Percentiles rank a stretch among this genome's conserved stretches.
phyloP scores from a whole-genome alignment of 2,888 invertebrate species.

The Trichacis sp. region DNA sequence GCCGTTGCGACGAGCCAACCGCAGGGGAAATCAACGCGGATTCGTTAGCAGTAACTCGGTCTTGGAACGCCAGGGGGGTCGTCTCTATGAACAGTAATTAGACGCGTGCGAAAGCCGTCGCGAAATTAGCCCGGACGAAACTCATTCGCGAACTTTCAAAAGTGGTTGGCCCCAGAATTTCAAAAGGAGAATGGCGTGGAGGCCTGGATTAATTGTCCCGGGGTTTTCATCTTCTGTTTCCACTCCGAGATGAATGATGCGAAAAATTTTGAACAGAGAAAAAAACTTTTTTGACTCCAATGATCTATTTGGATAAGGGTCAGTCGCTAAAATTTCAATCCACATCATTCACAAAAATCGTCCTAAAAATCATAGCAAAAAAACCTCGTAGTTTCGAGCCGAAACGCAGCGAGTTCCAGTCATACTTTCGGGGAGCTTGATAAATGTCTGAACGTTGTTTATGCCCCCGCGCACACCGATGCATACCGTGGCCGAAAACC shows the following conservation, averaged over 20 bases:
- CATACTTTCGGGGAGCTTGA: conserved; percentile 34
- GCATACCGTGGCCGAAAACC: conserved; percentile 10
- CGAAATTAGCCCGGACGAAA: conserved; percentile 31
- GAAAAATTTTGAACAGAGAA: too few species aligned
- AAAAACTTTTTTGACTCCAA: too few species aligned
- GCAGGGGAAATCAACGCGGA: conserved; percentile 61
- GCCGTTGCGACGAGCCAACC: conserved; percentile 45
- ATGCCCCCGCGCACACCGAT: conserved; percentile 14
- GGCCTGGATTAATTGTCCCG: conserved; percentile 13
- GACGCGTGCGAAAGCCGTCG: conserved; percentile 44
- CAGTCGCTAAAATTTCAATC: too few species aligned
- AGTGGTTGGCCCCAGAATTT: conserved; percentile 21
- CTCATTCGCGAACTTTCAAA: conserved; percentile 27
- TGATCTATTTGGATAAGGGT: too few species aligned
- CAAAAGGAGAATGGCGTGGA: conserved; percentile 20
- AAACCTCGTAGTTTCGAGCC: conserved; percentile 15
- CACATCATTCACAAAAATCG: background rate
- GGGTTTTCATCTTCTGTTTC: conserved; percentile 6
- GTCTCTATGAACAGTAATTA: conserved; percentile 48
- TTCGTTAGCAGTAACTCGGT: conserved; percentile 51
- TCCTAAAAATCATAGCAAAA: conserved; percentile 11
- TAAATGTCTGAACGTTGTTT: conserved; percentile 33
- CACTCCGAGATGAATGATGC: too few species aligned
- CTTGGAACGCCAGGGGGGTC: conserved; percentile 29
- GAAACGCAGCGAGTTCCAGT: conserved; percentile 33